These are phyloP conservation scores for Scatophagus argus DNA, from an alignment of 2,113 vertebrate genomes.

Conservation along the genomic window DNA sequence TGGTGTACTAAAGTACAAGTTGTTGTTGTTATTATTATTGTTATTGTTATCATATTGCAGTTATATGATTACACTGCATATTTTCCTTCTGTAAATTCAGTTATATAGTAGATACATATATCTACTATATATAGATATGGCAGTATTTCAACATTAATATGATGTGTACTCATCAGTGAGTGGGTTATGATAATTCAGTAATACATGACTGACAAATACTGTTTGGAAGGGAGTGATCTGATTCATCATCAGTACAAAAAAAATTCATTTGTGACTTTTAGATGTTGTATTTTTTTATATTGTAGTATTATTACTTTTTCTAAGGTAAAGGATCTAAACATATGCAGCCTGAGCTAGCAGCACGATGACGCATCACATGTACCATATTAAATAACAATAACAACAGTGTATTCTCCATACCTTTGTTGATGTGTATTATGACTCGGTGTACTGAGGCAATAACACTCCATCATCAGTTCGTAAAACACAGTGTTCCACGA, in stretches of 20 bases:
- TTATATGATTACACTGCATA: no score
- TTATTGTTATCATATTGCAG: no score
- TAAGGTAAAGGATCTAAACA: not conserved
- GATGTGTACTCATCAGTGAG: no score
- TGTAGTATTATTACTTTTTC: not conserved
- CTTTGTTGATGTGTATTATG: slow-evolving; percentile 34
- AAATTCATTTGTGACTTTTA: not conserved
- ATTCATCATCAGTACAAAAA: not conserved
- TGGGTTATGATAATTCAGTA: no score
- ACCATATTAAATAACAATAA: slow-evolving; percentile 1
- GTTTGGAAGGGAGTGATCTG: no score
- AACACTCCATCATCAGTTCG: slow-evolving; percentile 37
- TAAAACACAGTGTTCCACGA: slow-evolving; percentile 35
- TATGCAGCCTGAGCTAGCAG: not conserved
- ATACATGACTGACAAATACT: no score
- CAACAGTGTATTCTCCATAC: not conserved
- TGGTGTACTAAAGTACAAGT: not conserved
- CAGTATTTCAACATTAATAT: not conserved
- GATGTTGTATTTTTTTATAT: not conserved
- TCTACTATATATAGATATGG: no score
- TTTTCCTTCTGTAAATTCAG: no score
- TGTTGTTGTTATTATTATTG: no score
- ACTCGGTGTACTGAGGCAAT: slow-evolving; percentile 6
- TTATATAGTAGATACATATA: no score
- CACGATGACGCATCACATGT: not conserved